A percentile compares a stretch with the other conserved stretches of the same genome.
These are phyloP conservation scores for Lymantria dispar DNA, from an alignment of 2,888 invertebrate genomes.

Conservation along the genomic window DNA sequence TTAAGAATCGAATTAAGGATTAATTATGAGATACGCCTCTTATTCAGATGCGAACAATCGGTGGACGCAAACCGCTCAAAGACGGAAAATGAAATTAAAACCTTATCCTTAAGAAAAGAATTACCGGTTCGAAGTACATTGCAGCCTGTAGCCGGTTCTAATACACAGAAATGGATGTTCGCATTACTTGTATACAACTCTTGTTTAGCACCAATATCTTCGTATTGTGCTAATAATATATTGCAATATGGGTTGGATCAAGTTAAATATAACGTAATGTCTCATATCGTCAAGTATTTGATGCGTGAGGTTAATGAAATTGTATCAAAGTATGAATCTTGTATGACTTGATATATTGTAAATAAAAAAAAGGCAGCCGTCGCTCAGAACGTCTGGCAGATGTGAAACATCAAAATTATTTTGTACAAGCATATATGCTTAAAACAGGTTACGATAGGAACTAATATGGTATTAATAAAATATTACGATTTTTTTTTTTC, in stretches of 20 bases:
- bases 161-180: slow-evolving; percentile 66
- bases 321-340: not conserved
- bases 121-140: slow-evolving; percentile 14
- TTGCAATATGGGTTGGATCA: slow-evolving; percentile 70
- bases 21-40: slow-evolving; percentile 8
- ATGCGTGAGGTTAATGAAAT: slow-evolving; percentile 59
- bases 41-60: slow-evolving; percentile 58
- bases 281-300: slow-evolving; percentile 55
- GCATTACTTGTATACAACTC: slow-evolving; percentile 68
- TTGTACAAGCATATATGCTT: too few species aligned
- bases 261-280: slow-evolving; percentile 65
- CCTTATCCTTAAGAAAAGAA: not conserved
- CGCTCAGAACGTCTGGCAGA: too few species aligned
- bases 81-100: slow-evolving; percentile 3
- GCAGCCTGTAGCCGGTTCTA: slow-evolving; percentile 32
- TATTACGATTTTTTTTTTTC: too few species aligned
- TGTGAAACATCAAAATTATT: too few species aligned
- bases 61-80: slow-evolving; percentile 39
- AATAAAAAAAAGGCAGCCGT: too few species aligned
- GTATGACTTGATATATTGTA: not conserved
- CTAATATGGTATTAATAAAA: too few species aligned
- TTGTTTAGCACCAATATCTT: slow-evolving; percentile 70
- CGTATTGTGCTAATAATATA: slow-evolving; percentile 65
- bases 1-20: too few species aligned
- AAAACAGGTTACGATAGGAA: too few species aligned